Evolutionary conservation across 2,113 vertebrate genomes (phyloP).

Genomic region (Muntiacus reevesi): DNA sequence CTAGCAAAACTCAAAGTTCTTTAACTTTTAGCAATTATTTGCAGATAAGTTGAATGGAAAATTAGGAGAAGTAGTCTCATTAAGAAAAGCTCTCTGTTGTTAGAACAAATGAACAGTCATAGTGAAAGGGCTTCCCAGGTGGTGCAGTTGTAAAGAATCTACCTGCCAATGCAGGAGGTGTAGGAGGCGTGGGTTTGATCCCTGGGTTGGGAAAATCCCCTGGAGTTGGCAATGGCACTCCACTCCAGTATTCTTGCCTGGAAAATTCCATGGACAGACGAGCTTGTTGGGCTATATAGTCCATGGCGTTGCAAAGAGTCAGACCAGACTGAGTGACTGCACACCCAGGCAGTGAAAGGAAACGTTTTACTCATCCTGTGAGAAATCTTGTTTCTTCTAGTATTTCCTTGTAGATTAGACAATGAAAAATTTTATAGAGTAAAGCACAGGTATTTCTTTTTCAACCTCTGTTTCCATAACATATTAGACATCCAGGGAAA

Average conservation of each 20-base stretch:
- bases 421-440: background rate
- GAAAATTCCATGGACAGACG: background rate
- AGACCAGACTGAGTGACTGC: background rate
- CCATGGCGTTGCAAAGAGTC: background rate
- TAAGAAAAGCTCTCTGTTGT: background rate
- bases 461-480: background rate
- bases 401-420: constrained; percentile 4
- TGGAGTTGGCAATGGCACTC: background rate
- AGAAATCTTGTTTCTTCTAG: background rate
- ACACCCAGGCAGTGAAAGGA: background rate
- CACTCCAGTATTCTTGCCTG: background rate
- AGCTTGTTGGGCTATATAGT: background rate
- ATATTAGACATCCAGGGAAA: background rate
- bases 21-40: background rate
- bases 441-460: background rate
- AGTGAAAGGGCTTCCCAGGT: background rate
- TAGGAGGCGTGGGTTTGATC: background rate
- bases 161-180: background rate
- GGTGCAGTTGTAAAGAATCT: background rate
- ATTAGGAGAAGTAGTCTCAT: background rate
- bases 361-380: background rate
- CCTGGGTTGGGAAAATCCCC: background rate
- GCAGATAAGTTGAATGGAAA: background rate
- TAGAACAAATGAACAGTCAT: background rate
- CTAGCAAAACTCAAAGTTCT: background rate